Percentiles rank a stretch among this genome's conserved stretches.
Evolutionary conservation across 2,888 invertebrate genomes (phyloP).

Genomic region (Caenorhabditis angaria): DNA sequence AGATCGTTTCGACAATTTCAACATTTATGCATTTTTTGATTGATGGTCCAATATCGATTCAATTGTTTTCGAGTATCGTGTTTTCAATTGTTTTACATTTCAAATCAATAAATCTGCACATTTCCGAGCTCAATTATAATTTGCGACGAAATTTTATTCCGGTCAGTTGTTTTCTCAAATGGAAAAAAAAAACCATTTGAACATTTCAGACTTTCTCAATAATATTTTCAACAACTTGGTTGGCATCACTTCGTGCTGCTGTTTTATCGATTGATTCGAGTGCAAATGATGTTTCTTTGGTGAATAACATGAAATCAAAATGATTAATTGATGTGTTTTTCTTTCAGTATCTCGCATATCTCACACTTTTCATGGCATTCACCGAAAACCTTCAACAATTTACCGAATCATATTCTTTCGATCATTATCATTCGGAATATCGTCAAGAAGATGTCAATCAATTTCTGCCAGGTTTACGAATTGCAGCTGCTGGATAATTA

Average conservation of each 20-base stretch:
- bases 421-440: not conserved
- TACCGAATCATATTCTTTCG: constrained; percentile 19
- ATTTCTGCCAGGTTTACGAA: constrained; percentile 3
- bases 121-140: not conserved
- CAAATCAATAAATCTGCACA: not conserved
- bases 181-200: not conserved
- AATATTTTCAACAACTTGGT: constrained; percentile 32
- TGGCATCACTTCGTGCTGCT: constrained; percentile 30
- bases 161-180: not conserved
- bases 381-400: constrained; percentile 42
- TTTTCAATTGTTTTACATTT: constrained; percentile 11
- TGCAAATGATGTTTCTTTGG: constrained; percentile 30
- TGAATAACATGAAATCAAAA: not conserved
- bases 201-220: constrained; percentile 24
- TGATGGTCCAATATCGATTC: not conserved
- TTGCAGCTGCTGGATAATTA: constrained; percentile 35
- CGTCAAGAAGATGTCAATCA: not conserved
- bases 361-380: constrained; percentile 39
- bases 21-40: not conserved
- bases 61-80: not conserved
- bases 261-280: constrained; percentile 25
- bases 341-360: constrained; percentile 16
- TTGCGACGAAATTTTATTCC: not conserved
- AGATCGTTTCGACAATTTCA: constrained; percentile 1
- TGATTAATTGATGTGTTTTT: not conserved